Base-by-base conservation (phyloP, 2,113 vertebrate genomes). In the Panurus biarmicus region DNA sequence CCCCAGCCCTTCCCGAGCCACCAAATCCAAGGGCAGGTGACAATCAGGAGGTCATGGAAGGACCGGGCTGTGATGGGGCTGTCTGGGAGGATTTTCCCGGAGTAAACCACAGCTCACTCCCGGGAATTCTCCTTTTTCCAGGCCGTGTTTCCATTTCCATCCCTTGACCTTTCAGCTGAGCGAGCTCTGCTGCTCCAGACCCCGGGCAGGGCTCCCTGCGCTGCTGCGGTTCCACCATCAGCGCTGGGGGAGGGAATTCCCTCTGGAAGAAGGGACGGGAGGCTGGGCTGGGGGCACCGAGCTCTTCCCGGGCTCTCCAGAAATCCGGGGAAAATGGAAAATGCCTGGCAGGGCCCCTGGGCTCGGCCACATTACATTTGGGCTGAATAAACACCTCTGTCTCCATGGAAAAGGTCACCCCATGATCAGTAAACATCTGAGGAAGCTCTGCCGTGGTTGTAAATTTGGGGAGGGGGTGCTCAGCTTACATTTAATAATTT, bases 141-240 rank as follows among this genome's bases (percentile, higher is more conserved):
- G 67, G 64, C 75, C 44, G 36, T 35, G 60, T 83, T 93, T 88
- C 92, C 90, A 74, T 93, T 88, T 62, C 88, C 56, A 51, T 64
- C 38, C 53, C 56, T 54, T 88, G 88, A 73, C 76, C 90, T 90
- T 90, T 66, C 24, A 20, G 15, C 26, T 2, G 47, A 62, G 64
- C 5, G 42, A 76, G 60, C 65, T 85, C 70, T n/a, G 81, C 70
- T 45, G 50, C 81, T 62, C 1, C 74, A 40, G 53, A 24, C 19
- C 77, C 48, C 2, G 6, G 87, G 73, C 86, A 74, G 50, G 36
- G 81, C 71, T 87, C 54, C 81, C 62, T 33, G 75, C 22, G 2
- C 29, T n/a, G 47, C 82, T 26, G 58, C 38, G 8, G 29, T 14
- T 35, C 28, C 45, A 42, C 1, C 48, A 4, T 16, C 73, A 10